These are phyloP conservation scores for Gadus macrocephalus DNA, from an alignment of 2,113 vertebrate genomes.

Conservation along the genomic window DNA sequence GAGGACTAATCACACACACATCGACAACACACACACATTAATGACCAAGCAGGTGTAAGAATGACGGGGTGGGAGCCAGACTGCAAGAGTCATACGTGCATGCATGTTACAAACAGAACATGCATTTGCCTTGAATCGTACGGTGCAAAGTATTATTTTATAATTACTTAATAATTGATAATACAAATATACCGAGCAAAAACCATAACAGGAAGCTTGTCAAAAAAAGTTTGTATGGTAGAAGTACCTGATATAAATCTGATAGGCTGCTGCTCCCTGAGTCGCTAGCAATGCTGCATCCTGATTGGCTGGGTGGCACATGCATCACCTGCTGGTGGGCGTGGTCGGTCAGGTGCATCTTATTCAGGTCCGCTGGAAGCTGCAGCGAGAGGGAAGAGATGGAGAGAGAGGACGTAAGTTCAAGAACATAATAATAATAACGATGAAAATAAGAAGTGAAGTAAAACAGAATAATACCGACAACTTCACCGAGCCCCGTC, in stretches of 20 bases:
- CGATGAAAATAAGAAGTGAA: neutral
- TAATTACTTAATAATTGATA: too few relatives aligned
- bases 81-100: neutral
- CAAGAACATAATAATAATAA: neutral
- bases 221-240: neutral
- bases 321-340: slow-evolving; percentile 87
- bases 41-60: neutral
- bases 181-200: too few relatives aligned
- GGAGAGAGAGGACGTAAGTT: slow-evolving; percentile 25
- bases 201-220: too few relatives aligned
- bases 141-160: too few relatives aligned
- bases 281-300: slow-evolving; percentile 95
- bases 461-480: neutral
- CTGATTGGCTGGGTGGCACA: slow-evolving; percentile 91
- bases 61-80: neutral
- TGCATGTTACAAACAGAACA: too few relatives aligned
- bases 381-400: slow-evolving; percentile 54
- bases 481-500: neutral
- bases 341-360: slow-evolving; percentile 93
- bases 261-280: slow-evolving; percentile 97
- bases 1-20: neutral
- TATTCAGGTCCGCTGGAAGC: slow-evolving; percentile 96
- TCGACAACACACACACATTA: neutral
- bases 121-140: too few relatives aligned
- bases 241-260: slow-evolving; percentile 93